Base-by-base conservation (phyloP, 2,113 vertebrate species). In the Toxotes jaculatrix region DNA sequence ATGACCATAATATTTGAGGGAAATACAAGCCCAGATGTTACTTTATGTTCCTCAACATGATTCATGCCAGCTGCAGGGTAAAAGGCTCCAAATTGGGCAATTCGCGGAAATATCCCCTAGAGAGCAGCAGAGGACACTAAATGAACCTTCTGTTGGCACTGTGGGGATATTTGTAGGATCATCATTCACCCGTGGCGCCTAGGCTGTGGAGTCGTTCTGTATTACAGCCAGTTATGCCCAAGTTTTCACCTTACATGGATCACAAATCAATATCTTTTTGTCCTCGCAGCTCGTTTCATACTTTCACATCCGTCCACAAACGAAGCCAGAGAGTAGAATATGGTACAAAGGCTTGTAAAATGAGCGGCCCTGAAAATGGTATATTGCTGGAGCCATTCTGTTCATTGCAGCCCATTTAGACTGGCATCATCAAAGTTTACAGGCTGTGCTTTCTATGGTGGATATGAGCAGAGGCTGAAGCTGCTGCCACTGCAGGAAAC, bases 81-180 rank as follows among this genome's bases (percentile, higher is more conserved):
- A 27, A 63, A 11, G 1, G 0, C 4, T 67, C 12, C 23, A 13
- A 36, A 1, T 5, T 0, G 16, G 43, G 74, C 23, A 53, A 8
- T 83, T 80, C 43, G 10, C 16, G 11, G 0, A 7, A 36, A 16
- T 19, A 0, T 69, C 84, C 91, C 1, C 87, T 88, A 90, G 93
- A 89, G 84, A 13, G 87, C 87, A 86, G 89, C 89, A 94, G 65
- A 93, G 80, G 84, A 92, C 87, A 53, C 53, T 7, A 7, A 62
- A 92, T 89, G 8, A 72, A 2, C 2, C 19, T 5, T 3, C 7
- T 34, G 14, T 10, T 12, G 36, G 16, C 32, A 14, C 8, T 4
- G n/a, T 3, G 51, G 49, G 42, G 45, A 32, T 13, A 12, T 0
- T 9, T 68, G 27, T 57, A 17, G 64, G 34, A 49, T 10, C 27